These are phyloP conservation scores for Aegithalos caudatus DNA, from an alignment of 2,113 vertebrate genomes.

Conservation along the genomic window DNA sequence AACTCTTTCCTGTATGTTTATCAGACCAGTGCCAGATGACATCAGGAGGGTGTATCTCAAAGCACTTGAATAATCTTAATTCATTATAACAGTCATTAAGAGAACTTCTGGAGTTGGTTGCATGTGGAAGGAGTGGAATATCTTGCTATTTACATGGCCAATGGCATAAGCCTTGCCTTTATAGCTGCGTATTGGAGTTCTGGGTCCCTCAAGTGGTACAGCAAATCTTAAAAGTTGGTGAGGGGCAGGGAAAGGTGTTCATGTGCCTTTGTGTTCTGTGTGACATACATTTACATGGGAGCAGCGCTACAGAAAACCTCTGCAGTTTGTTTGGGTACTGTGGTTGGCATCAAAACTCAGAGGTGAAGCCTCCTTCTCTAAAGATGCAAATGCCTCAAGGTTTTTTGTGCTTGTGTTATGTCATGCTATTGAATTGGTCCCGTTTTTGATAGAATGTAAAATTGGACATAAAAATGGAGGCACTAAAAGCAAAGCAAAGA, in stretches of 20 bases:
- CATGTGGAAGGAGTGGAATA: not conserved
- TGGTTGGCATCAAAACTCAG: not conserved
- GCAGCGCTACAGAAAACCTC: not conserved
- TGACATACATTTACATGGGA: rapidly evolving
- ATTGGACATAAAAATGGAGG: not conserved
- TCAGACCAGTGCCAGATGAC: not conserved
- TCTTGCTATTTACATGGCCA: not conserved
- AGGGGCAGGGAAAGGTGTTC: not conserved
- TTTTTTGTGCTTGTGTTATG: not conserved
- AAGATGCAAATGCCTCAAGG: not conserved
- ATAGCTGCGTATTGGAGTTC: not conserved
- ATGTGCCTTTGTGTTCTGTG: not conserved
- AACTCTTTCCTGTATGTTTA: not conserved
- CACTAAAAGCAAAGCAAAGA: not conserved
- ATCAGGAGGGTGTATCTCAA: not conserved
- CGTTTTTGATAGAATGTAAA: not conserved
- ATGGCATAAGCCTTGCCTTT: not conserved
- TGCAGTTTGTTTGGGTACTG: not conserved
- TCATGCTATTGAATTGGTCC: not conserved
- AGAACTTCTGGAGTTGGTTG: not conserved
- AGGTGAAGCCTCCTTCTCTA: not conserved
- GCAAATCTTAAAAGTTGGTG: not conserved
- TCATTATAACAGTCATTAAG: not conserved
- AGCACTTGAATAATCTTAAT: not conserved
- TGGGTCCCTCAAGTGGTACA: not conserved